Evolutionary conservation across 2,113 vertebrate genomes (phyloP), one percentile per base, ranked within the genome.

Genomic region (Mungos mungo): DNA sequence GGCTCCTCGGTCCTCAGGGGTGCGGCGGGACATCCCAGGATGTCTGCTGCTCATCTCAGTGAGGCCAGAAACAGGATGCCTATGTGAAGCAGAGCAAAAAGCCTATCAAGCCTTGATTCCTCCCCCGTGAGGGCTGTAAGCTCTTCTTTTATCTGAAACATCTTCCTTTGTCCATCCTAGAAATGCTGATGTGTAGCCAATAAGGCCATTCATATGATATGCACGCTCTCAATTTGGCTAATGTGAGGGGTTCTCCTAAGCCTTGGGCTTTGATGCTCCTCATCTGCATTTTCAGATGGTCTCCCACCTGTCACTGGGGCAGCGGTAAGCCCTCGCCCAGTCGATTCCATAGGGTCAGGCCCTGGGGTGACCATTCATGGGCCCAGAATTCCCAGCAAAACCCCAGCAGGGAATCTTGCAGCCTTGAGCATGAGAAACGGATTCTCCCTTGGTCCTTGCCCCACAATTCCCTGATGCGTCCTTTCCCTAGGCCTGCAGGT

Each of bases 401-500:
- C 29, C 35, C 65, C 88, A 88, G 27, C 57, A 57, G n/a, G 50
- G 41, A 11, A 27, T 31, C 38, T 72, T 85, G 19, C 8, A 65
- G 88, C 52, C 72, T 38, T 7, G 21, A 38, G 77, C 82, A 23
- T 82, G 92, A 50, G 83, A 45, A 87, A 71, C 69, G 0, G 9
- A 83, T 86, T 29, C 21, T 41, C 69, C n/a, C 5, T 45, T 0
- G 41, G 52, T 25, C 90, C 86, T 21, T 29, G 7, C 60, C 79
- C 16, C 11, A 31, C 10, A 2, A 35, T 33, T 60, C 21, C 88
- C 89, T 52, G 80, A 41, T 35, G 15, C 41, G 65, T 68, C 69
- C 0, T 0, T n/a, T 96, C 74, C 31, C 0, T 98, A 99, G 99
- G 99, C 82, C 98, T 99, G 92, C 99, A 99, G 98, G 99, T 99